These are phyloP conservation scores for Lypha dubia DNA, from an alignment of 2,888 invertebrate species.

Conservation along the genomic window DNA sequence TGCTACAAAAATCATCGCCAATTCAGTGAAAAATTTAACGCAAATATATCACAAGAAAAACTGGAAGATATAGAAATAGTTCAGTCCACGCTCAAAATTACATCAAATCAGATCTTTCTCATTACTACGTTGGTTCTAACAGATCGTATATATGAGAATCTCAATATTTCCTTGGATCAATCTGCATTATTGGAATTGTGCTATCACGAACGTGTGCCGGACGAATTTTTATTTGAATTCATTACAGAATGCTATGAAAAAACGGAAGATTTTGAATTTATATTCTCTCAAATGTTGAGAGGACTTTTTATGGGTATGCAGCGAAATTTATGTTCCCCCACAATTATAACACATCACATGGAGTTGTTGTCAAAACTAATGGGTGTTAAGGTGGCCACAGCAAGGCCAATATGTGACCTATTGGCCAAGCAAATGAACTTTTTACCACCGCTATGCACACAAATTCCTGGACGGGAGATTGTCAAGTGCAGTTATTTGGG, in stretches of 20 bases:
- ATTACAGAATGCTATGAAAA: conserved; percentile 85
- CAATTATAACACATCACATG: conserved; percentile 86
- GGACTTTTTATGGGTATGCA: conserved; percentile 83
- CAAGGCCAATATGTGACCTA: conserved; percentile 90
- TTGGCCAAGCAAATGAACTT: conserved; percentile 88
- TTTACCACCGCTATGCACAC: conserved; percentile 88
- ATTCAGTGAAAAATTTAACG: conserved; percentile 61
- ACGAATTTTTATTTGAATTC: conserved; percentile 86
- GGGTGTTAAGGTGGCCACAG: conserved; percentile 89
- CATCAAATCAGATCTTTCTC: conserved; percentile 77
- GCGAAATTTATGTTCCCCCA: conserved; percentile 80
- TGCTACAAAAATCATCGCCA: conserved; percentile 79
- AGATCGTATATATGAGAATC: conserved; percentile 79
- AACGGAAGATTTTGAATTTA: conserved; percentile 78
- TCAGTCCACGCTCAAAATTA: conserved; percentile 69
- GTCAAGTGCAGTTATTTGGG: conserved; percentile 93
- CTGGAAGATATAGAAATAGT: conserved; percentile 61
- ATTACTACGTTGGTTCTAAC: conserved; percentile 78
- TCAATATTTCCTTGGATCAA: conserved; percentile 79
- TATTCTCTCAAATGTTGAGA: conserved; percentile 81
- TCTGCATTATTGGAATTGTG: conserved; percentile 86
- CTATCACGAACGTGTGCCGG: conserved; percentile 86
- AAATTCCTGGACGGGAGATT: conserved; percentile 93
- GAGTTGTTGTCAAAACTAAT: conserved; percentile 91
- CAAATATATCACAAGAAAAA: conserved; percentile 53